These are phyloP conservation scores for Microplitis manilae DNA, from an alignment of 2,888 invertebrate species.

Conservation along the genomic window DNA sequence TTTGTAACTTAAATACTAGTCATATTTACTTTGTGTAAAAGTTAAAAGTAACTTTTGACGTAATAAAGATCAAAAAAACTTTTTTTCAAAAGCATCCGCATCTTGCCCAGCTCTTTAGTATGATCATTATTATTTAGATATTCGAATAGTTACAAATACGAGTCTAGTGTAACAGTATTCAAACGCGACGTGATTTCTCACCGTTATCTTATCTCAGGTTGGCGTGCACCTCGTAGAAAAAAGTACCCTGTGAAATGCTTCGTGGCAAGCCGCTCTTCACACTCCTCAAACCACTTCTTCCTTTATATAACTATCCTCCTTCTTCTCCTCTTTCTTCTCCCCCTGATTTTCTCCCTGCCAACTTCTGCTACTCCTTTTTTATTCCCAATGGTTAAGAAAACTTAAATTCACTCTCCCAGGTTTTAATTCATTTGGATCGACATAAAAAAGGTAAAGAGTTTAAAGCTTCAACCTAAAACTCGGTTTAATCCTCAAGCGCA, in stretches of 20 bases:
- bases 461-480: constrained; percentile 31
- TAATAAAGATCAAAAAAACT: no score
- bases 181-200: constrained; percentile 67
- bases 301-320: constrained; percentile 4
- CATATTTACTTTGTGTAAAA: no score
- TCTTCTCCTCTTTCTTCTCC: constrained; percentile 11
- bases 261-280: constrained; percentile 22
- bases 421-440: constrained; percentile 42
- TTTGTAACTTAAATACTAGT: no score
- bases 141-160: constrained; percentile 14
- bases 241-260: constrained; percentile 14
- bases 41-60: no score
- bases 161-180: constrained; percentile 56
- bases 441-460: constrained; percentile 32
- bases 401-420: constrained; percentile 39
- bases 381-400: constrained; percentile 39
- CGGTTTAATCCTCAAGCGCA: constrained; percentile 21
- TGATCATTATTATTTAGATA: neutral
- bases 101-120: neutral
- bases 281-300: neutral
- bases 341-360: constrained; percentile 13
- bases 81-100: no score
- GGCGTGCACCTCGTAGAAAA: constrained; percentile 33
- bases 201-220: constrained; percentile 65
- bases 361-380: constrained; percentile 21